A percentile compares a stretch with the other conserved stretches of the same genome.
phyloP scores from a whole-genome alignment of 2,113 vertebrate species.

The Crotalus viridis region DNA sequence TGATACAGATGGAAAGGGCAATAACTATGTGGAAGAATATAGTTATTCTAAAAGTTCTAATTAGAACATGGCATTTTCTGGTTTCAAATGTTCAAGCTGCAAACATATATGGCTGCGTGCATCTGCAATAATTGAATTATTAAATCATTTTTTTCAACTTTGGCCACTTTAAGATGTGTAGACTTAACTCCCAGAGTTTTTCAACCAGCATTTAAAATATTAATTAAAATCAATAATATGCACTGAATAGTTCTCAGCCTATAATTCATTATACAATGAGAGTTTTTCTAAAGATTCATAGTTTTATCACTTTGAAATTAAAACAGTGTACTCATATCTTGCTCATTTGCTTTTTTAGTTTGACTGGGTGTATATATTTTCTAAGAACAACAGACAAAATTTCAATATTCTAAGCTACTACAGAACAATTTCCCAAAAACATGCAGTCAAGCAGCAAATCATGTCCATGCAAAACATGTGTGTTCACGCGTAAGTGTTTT shows the following conservation, averaged over 20 bases:
- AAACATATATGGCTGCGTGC: neutral
- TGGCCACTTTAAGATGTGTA: neutral
- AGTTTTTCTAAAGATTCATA: neutral
- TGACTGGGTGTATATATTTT: neutral
- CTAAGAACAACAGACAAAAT: neutral
- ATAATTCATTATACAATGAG: neutral
- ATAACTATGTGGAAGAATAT: neutral
- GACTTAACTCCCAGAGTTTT: neutral
- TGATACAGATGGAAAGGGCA: neutral
- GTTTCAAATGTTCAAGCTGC: neutral
- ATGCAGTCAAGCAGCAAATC: conserved; percentile 59
- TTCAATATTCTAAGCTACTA: conserved; percentile 38
- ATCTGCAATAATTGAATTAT: neutral
- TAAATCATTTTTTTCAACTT: neutral
- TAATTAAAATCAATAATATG: conserved; percentile 3
- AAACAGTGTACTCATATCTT: conserved; percentile 31
- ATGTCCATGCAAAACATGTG: conserved; percentile 40
- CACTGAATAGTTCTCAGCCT: conserved; percentile 1
- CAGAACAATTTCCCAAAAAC: conserved; percentile 45
- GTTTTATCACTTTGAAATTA: conserved; percentile 18
- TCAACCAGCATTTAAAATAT: neutral
- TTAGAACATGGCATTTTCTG: neutral
- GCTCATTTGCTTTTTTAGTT: conserved; percentile 40
- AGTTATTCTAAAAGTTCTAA: neutral
- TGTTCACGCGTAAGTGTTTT: conserved; percentile 45